Percentiles rank a stretch among this genome's conserved stretches.
phyloP scores from a whole-genome alignment of 2,797 vertebrate genomes.

The Myripristis murdjan region DNA sequence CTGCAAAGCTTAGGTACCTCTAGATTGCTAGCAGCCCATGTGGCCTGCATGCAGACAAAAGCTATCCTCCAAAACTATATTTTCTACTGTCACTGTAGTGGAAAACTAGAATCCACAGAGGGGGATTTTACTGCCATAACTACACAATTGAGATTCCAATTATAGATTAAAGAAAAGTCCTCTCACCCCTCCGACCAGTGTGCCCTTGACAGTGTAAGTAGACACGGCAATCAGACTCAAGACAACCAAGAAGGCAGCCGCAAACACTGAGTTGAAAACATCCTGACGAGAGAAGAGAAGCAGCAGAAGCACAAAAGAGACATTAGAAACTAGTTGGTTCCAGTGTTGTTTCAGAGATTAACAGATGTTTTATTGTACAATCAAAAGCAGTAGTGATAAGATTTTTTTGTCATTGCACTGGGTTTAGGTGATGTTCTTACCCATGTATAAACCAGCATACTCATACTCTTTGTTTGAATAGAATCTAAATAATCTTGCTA shows the following conservation, averaged over 20 bases:
- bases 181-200: slow-evolving; percentile 90
- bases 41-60: not conserved
- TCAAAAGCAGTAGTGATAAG: no score
- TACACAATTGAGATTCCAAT: slow-evolving; percentile 7
- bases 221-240: slow-evolving; percentile 84
- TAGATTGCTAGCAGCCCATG: no score
- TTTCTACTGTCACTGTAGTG: not conserved
- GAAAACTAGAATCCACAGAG: not conserved
- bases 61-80: not conserved
- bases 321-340: not conserved
- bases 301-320: not conserved
- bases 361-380: no score
- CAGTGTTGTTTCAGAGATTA: no score
- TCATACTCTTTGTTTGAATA: no score
- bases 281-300: slow-evolving; percentile 83
- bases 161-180: not conserved
- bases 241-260: slow-evolving; percentile 81
- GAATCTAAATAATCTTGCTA: no score
- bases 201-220: slow-evolving; percentile 67
- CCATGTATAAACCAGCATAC: no score
- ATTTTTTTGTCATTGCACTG: no score
- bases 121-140: not conserved
- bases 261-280: slow-evolving; percentile 86
- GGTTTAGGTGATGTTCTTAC: no score
- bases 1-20: not conserved